Evolutionary conservation across 2,797 vertebrate genomes (phyloP).

Genomic region (Fundulus diaphanus): DNA sequence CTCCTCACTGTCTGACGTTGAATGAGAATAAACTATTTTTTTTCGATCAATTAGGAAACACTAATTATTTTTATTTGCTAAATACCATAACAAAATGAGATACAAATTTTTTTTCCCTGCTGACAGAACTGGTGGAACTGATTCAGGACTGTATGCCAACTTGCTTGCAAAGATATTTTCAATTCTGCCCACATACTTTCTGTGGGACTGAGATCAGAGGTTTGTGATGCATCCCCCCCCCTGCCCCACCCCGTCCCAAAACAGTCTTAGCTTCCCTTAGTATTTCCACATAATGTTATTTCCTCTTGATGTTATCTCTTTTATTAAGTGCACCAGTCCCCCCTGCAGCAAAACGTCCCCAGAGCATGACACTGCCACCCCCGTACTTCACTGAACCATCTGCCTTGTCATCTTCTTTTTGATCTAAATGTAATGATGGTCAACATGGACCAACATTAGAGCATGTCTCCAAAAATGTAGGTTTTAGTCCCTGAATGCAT

Average conservation of each 20-base stretch:
- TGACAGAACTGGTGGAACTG: background rate
- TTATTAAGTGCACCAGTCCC: background rate
- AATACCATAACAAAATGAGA: background rate
- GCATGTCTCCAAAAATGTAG: background rate
- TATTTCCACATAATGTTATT: background rate
- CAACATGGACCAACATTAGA: background rate
- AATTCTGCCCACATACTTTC: too few species aligned
- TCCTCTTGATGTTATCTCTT: background rate
- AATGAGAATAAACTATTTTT: background rate
- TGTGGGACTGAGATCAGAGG: background rate
- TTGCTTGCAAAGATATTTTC: background rate
- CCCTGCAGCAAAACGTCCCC: background rate
- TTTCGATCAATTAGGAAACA: background rate
- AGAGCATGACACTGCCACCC: background rate
- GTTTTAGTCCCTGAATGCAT: background rate
- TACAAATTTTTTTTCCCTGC: background rate
- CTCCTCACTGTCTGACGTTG: background rate
- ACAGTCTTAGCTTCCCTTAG: background rate
- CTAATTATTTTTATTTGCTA: background rate
- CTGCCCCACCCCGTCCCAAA: background rate
- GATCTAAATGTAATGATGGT: background rate
- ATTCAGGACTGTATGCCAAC: background rate
- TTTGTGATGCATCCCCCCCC: too few species aligned
- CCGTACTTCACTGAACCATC: background rate
- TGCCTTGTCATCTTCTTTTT: background rate